phyloP scores from a whole-genome alignment of 2,797 vertebrate genomes.

The Darevskia nairensis region DNA sequence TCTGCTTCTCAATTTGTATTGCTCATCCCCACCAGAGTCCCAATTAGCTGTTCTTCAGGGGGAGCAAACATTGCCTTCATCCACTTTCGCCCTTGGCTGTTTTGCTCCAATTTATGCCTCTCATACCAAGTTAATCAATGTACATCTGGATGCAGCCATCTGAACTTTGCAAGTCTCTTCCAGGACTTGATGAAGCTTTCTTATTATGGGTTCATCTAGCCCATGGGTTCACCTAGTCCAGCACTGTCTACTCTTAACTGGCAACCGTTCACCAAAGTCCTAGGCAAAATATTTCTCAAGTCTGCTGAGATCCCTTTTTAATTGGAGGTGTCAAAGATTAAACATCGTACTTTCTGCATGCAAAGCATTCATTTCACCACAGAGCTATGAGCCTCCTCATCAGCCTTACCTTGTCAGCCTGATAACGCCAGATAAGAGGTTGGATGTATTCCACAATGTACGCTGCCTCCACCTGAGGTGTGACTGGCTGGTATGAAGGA shows the following conservation, averaged over 20 bases:
- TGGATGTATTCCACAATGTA: no score
- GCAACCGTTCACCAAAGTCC: background rate
- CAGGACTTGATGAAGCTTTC: background rate
- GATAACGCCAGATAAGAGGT: background rate
- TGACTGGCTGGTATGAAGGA: no score
- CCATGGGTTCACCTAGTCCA: background rate
- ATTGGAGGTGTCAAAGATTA: background rate
- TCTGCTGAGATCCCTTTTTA: background rate
- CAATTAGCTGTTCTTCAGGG: slow-evolving; percentile 6
- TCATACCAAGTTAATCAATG: background rate
- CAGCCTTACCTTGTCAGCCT: background rate
- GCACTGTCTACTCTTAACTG: background rate
- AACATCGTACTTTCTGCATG: background rate
- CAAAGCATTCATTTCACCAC: background rate
- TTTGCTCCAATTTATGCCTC: slow-evolving; percentile 11
- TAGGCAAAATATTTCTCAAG: background rate
- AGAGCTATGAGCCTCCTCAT: background rate
- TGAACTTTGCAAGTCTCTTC: background rate
- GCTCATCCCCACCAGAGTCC: slow-evolving; percentile 9
- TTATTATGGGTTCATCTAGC: background rate
- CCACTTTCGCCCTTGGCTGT: slow-evolving; percentile 11
- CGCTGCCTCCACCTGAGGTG: no score
- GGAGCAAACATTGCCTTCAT: background rate
- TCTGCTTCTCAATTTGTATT: background rate
- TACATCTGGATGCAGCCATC: background rate